Conservation (phyloP, 2,797 vertebrate species). For the Kryptolebias ocellatus region DNA sequence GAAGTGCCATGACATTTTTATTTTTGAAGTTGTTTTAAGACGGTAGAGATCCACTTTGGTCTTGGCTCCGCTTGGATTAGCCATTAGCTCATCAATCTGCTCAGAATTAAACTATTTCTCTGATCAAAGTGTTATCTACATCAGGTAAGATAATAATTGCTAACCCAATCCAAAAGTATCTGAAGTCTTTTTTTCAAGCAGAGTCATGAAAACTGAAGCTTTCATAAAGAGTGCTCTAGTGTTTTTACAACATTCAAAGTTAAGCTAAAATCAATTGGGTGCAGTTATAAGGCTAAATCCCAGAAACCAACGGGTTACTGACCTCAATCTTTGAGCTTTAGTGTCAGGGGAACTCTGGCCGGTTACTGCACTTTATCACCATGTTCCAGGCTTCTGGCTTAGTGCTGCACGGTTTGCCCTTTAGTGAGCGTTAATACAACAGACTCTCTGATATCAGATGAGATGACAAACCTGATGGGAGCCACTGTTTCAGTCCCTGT, state of each 20-base stretch:
- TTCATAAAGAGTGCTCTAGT: neutral
- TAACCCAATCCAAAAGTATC: neutral
- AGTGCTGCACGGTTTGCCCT: slow-evolving; percentile 27
- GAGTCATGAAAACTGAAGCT: slow-evolving; percentile 1
- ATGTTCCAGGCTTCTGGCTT: slow-evolving; percentile 31
- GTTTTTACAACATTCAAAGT: neutral
- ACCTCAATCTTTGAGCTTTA: slow-evolving; percentile 19
- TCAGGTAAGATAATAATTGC: neutral
- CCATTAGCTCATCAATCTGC: neutral
- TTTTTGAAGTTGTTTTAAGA: neutral
- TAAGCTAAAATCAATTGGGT: neutral
- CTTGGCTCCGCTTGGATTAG: too few relatives aligned
- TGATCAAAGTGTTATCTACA: neutral
- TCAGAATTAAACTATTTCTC: neutral
- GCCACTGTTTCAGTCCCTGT: slow-evolving; percentile 56
- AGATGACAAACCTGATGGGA: slow-evolving; percentile 64
- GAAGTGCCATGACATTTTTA: too few relatives aligned
- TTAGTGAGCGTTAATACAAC: slow-evolving; percentile 35
- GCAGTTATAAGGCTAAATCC: slow-evolving; percentile 8
- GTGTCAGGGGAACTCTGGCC: slow-evolving; percentile 23
- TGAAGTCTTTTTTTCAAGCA: neutral
- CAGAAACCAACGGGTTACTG: slow-evolving; percentile 10
- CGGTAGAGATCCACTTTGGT: neutral
- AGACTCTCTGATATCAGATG: slow-evolving; percentile 41
- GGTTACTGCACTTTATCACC: slow-evolving; percentile 36